These are phyloP conservation scores for Apus apus DNA, from an alignment of 2,113 vertebrate species.

Conservation along the genomic window DNA sequence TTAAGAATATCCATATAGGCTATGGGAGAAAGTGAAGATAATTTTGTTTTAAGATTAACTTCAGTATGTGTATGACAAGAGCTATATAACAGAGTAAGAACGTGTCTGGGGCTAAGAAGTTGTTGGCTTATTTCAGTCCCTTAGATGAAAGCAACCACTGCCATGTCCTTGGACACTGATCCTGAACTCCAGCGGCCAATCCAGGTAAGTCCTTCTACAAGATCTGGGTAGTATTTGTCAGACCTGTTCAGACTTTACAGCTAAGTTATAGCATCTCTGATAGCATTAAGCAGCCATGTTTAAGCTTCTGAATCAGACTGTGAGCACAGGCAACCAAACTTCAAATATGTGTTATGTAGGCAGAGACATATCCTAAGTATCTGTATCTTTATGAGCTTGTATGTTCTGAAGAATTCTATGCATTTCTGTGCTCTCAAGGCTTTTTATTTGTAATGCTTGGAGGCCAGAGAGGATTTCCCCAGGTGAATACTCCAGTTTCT, in stretches of 20 bases:
- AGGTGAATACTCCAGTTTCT: not conserved
- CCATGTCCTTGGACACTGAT: not conserved
- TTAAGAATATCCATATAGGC: not conserved
- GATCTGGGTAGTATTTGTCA: not conserved
- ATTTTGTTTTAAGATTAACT: not conserved
- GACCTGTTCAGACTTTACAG: not conserved
- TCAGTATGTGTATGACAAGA: not conserved
- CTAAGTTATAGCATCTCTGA: not conserved
- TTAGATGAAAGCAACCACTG: not conserved
- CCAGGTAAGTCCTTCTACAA: not conserved
- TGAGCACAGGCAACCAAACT: not conserved
- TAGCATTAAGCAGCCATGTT: not conserved
- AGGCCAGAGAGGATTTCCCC: not conserved
- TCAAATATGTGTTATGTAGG: not conserved
- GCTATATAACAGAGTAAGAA: not conserved
- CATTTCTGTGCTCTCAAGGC: not conserved
- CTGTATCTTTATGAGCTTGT: not conserved
- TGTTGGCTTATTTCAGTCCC: not conserved
- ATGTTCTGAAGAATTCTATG: not conserved
- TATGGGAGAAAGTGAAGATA: not conserved
- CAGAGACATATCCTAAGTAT: not conserved
- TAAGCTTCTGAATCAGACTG: not conserved
- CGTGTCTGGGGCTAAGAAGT: not conserved
- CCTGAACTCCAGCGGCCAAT: not conserved
- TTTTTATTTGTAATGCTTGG: not conserved